Percentiles rank a stretch among this genome's conserved stretches.
Conservation (phyloP, 2,888 invertebrate species). For the Melinopterus prodromus region DNA sequence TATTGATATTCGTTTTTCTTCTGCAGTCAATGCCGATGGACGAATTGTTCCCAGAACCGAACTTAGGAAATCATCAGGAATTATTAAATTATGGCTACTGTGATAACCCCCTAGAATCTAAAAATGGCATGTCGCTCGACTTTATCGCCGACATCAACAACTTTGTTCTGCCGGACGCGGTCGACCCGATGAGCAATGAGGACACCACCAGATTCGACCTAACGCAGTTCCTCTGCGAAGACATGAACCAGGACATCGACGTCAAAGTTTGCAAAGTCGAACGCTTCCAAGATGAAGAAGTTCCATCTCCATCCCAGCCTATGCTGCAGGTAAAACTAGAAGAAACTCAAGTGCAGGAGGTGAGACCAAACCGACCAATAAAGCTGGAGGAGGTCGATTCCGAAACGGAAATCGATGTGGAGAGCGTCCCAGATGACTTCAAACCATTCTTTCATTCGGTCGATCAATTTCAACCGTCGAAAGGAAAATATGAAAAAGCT, state of each 20-base stretch:
- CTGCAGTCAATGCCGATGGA: not conserved
- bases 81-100: not conserved
- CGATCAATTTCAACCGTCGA: not conserved
- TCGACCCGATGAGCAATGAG: not conserved
- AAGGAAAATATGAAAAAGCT: not conserved
- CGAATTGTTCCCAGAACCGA: not conserved
- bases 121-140: not conserved
- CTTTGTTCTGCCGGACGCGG: not conserved
- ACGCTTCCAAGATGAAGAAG: not conserved
- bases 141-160: not conserved
- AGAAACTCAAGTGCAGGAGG: not conserved
- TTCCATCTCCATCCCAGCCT: not conserved
- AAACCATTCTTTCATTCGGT: not conserved
- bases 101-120: not conserved
- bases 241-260: not conserved
- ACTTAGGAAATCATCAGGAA: not conserved
- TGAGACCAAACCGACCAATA: not conserved
- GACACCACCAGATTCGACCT: not conserved
- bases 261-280: not conserved
- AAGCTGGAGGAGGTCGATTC: not conserved
- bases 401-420: not conserved
- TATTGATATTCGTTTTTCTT: not conserved
- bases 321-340: not conserved
- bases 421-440: not conserved
- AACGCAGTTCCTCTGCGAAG: not conserved